Evolutionary conservation across 2,888 invertebrate species (phyloP).

Genomic region (Sminthurinus aureus): DNA sequence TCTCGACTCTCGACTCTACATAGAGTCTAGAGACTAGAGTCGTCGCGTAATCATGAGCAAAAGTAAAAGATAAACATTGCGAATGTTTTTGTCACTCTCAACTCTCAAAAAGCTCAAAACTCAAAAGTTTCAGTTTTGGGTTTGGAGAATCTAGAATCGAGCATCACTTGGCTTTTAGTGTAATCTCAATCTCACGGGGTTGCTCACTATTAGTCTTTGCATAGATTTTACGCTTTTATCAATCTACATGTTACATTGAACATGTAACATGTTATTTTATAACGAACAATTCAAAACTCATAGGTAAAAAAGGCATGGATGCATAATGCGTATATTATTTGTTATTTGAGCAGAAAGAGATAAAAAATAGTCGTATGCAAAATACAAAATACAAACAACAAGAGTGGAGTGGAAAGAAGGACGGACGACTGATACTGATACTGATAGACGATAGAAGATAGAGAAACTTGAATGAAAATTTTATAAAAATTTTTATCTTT

Average conservation of each 20-base stretch:
- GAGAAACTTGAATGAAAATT: constrained; percentile 10
- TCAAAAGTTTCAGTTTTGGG: too few species aligned
- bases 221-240: too few species aligned
- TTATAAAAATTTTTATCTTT: constrained; percentile 26
- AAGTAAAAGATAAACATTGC: constrained; percentile 7
- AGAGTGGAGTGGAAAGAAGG: not conserved
- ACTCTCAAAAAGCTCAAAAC: not conserved
- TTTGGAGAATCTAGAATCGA: not conserved
- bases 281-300: too few species aligned
- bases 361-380: not conserved
- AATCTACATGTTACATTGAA: not conserved
- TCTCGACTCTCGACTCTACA: too few species aligned
- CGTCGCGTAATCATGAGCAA: not conserved
- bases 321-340: too few species aligned
- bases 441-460: too few species aligned
- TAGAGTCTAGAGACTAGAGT: too few species aligned
- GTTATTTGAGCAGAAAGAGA: too few species aligned
- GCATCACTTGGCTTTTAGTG: constrained; percentile 35
- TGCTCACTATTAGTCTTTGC: not conserved
- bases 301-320: not conserved
- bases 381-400: too few species aligned
- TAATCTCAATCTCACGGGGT: constrained; percentile 12
- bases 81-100: not conserved
- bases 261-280: not conserved
- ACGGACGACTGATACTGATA: not conserved